These are phyloP conservation scores for Oeneis ivallda DNA, from an alignment of 2,888 invertebrate genomes.

Conservation along the genomic window DNA sequence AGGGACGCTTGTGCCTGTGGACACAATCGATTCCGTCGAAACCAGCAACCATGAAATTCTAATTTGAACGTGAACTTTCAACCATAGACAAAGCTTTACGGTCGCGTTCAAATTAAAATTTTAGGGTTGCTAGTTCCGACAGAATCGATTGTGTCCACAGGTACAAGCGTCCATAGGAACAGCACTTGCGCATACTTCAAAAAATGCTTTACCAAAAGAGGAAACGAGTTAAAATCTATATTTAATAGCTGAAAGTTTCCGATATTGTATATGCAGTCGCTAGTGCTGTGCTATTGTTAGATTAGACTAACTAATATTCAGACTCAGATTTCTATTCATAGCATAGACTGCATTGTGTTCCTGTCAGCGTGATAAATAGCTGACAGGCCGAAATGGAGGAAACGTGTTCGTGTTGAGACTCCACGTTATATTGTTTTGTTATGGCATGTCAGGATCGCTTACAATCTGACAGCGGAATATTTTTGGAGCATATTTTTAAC, in stretches of 20 bases:
- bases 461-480: not conserved
- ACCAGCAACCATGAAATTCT: too few relatives aligned
- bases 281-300: conserved; percentile 20
- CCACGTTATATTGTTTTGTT: conserved; percentile 10
- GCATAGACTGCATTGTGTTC: conserved; percentile 42
- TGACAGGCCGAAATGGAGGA: conserved; percentile 57
- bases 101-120: too few relatives aligned
- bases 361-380: conserved; percentile 52
- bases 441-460: conserved; percentile 8
- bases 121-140: too few relatives aligned
- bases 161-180: too few relatives aligned
- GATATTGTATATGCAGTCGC: not conserved
- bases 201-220: too few relatives aligned
- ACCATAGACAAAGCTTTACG: too few relatives aligned
- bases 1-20: too few relatives aligned
- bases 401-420: conserved; percentile 46
- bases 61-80: too few relatives aligned
- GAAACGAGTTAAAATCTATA: conserved; percentile 4
- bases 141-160: too few relatives aligned
- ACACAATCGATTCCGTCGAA: too few relatives aligned
- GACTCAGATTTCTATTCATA: conserved; percentile 36
- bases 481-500: not conserved
- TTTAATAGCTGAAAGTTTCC: conserved; percentile 1
- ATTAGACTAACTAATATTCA: conserved; percentile 27
- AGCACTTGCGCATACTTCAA: too few relatives aligned